These are phyloP conservation scores for Dolichomitus sp. DNA, from an alignment of 2,888 invertebrate genomes.

Conservation along the genomic window DNA sequence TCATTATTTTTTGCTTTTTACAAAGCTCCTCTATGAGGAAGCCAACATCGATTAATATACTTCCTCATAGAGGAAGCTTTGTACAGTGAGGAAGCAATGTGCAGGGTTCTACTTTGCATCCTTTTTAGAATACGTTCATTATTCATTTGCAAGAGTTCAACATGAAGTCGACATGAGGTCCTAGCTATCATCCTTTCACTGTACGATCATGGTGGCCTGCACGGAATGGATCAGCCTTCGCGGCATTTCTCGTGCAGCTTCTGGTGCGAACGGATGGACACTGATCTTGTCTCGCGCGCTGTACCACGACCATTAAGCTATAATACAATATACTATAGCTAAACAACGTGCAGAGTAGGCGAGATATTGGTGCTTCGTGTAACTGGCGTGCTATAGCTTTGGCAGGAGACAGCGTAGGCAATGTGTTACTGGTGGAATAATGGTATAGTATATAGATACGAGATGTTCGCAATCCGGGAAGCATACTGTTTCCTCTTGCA, in stretches of 20 bases:
- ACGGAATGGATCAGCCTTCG: neutral
- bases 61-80: too few relatives aligned
- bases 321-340: neutral
- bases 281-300: conserved; percentile 6
- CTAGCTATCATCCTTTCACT: neutral
- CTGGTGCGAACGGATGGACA: conserved; percentile 17
- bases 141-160: neutral
- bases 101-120: too few relatives aligned
- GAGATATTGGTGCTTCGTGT: conserved; percentile 12
- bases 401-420: neutral
- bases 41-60: too few relatives aligned
- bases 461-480: conserved; percentile 1
- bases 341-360: neutral
- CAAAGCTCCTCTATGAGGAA: too few relatives aligned
- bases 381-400: neutral
- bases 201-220: neutral
- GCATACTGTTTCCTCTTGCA: neutral
- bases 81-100: too few relatives aligned
- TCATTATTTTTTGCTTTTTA: too few relatives aligned
- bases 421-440: conserved; percentile 8
- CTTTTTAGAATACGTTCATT: neutral
- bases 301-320: neutral
- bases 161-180: neutral
- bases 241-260: neutral
- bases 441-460: neutral